Base-by-base conservation (phyloP, 2,888 invertebrate species). In the Apocheima hispidaria region DNA sequence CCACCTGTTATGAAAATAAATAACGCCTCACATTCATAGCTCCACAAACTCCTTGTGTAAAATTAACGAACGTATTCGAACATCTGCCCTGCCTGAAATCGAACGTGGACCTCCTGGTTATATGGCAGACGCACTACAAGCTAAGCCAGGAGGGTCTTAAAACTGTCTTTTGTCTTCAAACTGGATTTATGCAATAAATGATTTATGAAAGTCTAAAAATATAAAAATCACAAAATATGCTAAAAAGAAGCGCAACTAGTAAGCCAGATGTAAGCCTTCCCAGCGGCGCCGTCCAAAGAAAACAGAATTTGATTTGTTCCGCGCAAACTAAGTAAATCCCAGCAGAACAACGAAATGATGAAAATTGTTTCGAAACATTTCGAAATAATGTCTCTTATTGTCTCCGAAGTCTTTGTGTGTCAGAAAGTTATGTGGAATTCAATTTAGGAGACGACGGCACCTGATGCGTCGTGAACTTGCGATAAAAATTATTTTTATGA, bases 281-380 rank as follows among this genome's bases (percentile, higher is more conserved):
- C 69, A 72, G 74, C 68, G 73, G 69, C 66, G 69, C 52, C 65
- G 63, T 50, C 40, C 26, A 69, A 48, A 63, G 66, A 66, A 65
- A 60, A 76, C 76, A 73, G 78, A 79, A 81, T 83, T 83, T 82
- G 82, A 83, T 83, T 83, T 82, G 81, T 76, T 77, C 73, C 73
- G 60, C 64, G 63, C 77, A 54, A 68, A 77, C 81, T 75, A 77
- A 81, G 73, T 71, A 78, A 81, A 80, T 75, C 74, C 75, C 73
- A 59, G 67, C 72, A 69, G 51, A 73, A 72, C 38, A 69, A 71
- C 71, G 74, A 70, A 75, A 79, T 79, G 74, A 83, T 77, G 75
- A 76, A 77, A 77, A 78, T 78, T 79, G 80, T 79, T 81, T 68
- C 71, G 66, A 75, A 79, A 79, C 78, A 78, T 78, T 81, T 68